Evolutionary conservation across 1,140 invertebrate species (phyloP), one percentile per base, ranked within the genome.

Genomic region (Drusus annulatus): DNA sequence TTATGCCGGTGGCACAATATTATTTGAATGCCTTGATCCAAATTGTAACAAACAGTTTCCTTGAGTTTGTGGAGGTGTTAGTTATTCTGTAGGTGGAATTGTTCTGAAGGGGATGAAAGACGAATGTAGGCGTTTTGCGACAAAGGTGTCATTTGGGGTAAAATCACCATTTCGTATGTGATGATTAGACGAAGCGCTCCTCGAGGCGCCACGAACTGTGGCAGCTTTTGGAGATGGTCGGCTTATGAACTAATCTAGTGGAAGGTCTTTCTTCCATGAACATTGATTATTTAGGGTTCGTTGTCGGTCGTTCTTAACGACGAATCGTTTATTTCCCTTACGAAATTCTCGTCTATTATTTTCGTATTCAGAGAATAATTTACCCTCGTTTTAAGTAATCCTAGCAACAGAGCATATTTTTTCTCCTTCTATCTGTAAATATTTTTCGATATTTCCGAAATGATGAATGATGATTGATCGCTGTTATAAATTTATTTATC

Each of bases 221-320:
- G 5, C 8, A 1, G 31, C 31, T 36, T 36, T 8, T 8, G 31
- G 31, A 36, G 31, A 7, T 36, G 31, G 31, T 56, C 21, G 58
- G 60, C 23, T 63, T 63, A 63, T 28, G 60, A 63, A 63, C 23
- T 63, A 63, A 63, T 63, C 60, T 63, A 23, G 21, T 63, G 23
- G 60, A 63, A 63, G 25, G 16, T 63, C 19, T 63, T 63, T 63
- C 60, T 25, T 63, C 60, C 60, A 25, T 25, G 13, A 23, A 21
- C 60, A 25, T 63, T 63, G 60, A 25, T 63, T 63, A 63, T 63
- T 63, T 63, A 62, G 21, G 25, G 23, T 25, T 25, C 25, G 60
- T 63, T 63, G 60, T 63, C 60, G 13, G 23, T 25, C 60, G 21
- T 63, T 63, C 31, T 36, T 63, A 21, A 63, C 21, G 23, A 63